Evolutionary conservation across 2,113 vertebrate genomes (phyloP), one percentile per base, ranked within the genome.

Genomic region (Apodemus sylvaticus): DNA sequence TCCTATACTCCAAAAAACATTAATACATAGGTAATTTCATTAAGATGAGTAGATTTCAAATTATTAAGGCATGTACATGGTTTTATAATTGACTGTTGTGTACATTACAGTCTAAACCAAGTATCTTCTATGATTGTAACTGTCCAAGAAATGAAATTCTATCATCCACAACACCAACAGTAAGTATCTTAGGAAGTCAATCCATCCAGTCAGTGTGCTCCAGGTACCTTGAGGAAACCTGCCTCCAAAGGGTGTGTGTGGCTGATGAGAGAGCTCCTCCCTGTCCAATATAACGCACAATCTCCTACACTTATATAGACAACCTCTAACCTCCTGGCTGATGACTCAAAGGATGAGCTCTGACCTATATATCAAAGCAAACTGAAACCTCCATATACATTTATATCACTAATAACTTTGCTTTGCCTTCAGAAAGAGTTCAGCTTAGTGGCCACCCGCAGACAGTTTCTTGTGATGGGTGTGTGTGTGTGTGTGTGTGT

Each of bases 1-100:
- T 95, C 98, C 99, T 99, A 86, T 7, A 39, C 79, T 73, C 34
- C 0, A 5, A 94, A 97, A 97, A 86, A 83, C 0, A 92, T n/a
- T 26, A 92, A 92, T 31, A 86, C 16, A 78, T 13, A 74, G 55
- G 58, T 22, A 5, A 86, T 68, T 64, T 94, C 51, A 90, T 5
- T 58, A 77, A 73, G 83, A 68, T 36, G 26, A 34, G 3, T 55
- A 16, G 2, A 73, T 77, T 66, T 85, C n/a, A 87, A 83, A 45
- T 86, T 55, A 88, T 93, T 45, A 93, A 73, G 20, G 14, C 51
- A 91, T 58, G 45, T 71, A 45, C 45, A 74, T 53, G 81, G 58
- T 62, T 85, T 96, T 76, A 70, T 36, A 60, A 70, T 31, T 48
- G 88, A 89, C 20, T 79, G 94, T 51, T n/a, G 66, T 20, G 2